These are phyloP conservation scores for Neodontobutis hainanensis DNA, from an alignment of 2,113 vertebrate genomes.

Conservation along the genomic window DNA sequence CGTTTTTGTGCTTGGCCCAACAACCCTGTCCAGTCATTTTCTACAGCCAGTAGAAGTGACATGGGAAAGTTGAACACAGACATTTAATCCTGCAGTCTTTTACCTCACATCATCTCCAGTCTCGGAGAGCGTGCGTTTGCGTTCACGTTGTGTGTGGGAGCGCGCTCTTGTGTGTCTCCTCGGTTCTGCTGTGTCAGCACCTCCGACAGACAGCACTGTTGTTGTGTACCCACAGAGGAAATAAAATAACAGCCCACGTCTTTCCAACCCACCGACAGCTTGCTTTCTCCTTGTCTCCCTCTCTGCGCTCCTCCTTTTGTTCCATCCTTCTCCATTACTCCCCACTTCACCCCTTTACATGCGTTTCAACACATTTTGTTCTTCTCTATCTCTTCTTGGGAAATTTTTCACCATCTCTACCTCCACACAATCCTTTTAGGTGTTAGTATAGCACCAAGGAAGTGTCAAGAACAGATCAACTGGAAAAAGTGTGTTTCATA, in stretches of 20 bases:
- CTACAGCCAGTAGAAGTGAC: background rate
- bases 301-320: slow-evolving; percentile 31
- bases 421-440: background rate
- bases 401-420: background rate
- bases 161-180: slow-evolving; percentile 25
- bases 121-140: background rate
- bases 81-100: background rate
- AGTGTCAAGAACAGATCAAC: background rate
- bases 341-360: slow-evolving; percentile 26
- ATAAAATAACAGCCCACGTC: slow-evolving; percentile 75
- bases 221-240: slow-evolving; percentile 76
- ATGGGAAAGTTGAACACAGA: slow-evolving; percentile 1
- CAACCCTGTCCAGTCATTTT: background rate
- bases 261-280: slow-evolving; percentile 65
- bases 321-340: slow-evolving; percentile 39
- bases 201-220: slow-evolving; percentile 69
- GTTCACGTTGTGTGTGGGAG: slow-evolving; percentile 12
- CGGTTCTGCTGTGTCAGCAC: slow-evolving; percentile 74
- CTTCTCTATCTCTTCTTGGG: background rate
- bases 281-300: slow-evolving; percentile 15
- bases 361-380: slow-evolving; percentile 4
- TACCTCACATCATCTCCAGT: background rate
- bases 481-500: background rate
- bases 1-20: background rate
- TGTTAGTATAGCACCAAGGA: background rate